These are phyloP conservation scores for Hypercompe scribonia DNA, from an alignment of 2,888 invertebrate genomes.

Conservation along the genomic window DNA sequence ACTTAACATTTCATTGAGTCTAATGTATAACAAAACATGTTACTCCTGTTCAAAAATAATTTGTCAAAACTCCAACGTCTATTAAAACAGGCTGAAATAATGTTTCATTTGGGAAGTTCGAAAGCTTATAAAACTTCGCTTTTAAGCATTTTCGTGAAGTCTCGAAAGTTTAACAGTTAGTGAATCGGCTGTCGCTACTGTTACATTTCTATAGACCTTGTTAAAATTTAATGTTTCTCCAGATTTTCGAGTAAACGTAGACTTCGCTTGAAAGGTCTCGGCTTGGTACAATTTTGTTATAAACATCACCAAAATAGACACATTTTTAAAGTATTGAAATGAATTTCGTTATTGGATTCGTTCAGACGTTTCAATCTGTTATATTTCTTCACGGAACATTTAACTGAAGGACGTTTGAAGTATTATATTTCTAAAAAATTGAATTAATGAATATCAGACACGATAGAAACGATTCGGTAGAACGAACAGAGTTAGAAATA, in stretches of 20 bases:
- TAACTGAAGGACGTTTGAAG: not conserved
- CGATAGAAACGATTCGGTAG: not conserved
- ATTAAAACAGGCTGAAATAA: slow-evolving; percentile 40
- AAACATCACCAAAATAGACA: not conserved
- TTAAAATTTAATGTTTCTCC: slow-evolving; percentile 21
- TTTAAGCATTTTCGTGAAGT: slow-evolving; percentile 38
- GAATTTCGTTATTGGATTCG: not conserved
- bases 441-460: not conserved
- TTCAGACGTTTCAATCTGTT: not conserved
- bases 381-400: not conserved
- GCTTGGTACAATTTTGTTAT: slow-evolving; percentile 6
- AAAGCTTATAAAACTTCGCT: slow-evolving; percentile 47
- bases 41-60: slow-evolving; percentile 39
- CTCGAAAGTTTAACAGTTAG: slow-evolving; percentile 25
- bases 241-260: slow-evolving; percentile 14
- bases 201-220: slow-evolving; percentile 27
- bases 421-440: not conserved
- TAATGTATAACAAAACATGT: slow-evolving; percentile 28
- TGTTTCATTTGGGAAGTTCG: slow-evolving; percentile 45
- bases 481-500: not conserved
- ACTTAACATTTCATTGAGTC: slow-evolving; percentile 25
- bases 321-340: not conserved
- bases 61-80: slow-evolving; percentile 37
- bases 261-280: slow-evolving; percentile 9
- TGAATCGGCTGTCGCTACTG: slow-evolving; percentile 29